These are phyloP conservation scores for Scolopax rusticola DNA, from an alignment of 2,797 vertebrate genomes.

Conservation along the genomic window DNA sequence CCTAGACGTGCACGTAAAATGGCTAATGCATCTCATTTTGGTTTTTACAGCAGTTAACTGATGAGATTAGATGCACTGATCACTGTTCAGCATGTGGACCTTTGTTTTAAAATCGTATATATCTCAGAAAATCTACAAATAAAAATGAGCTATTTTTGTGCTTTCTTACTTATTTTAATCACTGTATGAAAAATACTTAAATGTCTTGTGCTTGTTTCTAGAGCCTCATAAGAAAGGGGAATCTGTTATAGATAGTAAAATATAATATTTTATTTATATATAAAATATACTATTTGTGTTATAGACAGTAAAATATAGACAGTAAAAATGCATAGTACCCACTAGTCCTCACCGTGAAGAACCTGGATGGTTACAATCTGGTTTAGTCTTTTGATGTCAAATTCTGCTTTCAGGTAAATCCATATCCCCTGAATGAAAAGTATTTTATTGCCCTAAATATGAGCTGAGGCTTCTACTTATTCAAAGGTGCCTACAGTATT, in stretches of 20 bases:
- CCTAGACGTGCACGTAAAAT: rapidly evolving
- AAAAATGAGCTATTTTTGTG: neutral
- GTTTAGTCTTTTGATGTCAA: neutral
- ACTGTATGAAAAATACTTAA: neutral
- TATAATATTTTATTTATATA: no score
- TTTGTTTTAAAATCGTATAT: neutral
- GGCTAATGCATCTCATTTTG: neutral
- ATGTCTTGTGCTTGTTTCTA: neutral
- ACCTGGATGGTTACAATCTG: neutral
- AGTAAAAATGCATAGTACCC: neutral
- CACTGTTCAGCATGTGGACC: neutral
- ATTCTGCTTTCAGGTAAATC: neutral
- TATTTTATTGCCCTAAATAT: neutral
- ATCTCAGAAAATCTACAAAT: neutral
- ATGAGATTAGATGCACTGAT: rapidly evolving
- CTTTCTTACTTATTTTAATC: neutral
- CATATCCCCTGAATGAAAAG: neutral
- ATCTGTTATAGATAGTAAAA: neutral
- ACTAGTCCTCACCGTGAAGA: neutral
- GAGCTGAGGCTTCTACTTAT: neutral
- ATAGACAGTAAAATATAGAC: no score
- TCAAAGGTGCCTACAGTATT: neutral
- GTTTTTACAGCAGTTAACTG: neutral
- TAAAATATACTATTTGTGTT: no score
- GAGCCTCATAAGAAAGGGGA: neutral